Percentiles rank a stretch among this genome's conserved stretches.
These are phyloP conservation scores for Cosmia pyralina DNA, from an alignment of 2,888 invertebrate genomes.

Conservation along the genomic window DNA sequence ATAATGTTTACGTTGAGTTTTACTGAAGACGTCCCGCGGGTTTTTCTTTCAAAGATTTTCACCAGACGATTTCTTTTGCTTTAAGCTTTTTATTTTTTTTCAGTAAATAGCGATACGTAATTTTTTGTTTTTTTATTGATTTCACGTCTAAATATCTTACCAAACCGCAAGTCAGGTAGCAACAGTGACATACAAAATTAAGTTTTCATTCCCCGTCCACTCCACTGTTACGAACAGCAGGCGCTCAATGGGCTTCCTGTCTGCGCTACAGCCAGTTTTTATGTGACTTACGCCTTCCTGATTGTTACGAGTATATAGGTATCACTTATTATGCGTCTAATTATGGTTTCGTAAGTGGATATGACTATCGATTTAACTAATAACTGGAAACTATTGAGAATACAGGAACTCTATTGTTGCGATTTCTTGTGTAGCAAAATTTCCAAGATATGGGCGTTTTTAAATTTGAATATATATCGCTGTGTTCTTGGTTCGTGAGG, in stretches of 20 bases:
- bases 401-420: constrained; percentile 31
- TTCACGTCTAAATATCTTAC: background rate
- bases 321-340: constrained; percentile 54
- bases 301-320: constrained; percentile 56
- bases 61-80: background rate
- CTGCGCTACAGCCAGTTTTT: constrained; percentile 51
- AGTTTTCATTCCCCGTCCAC: constrained; percentile 47
- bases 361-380: constrained; percentile 43
- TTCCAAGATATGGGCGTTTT: constrained; percentile 29
- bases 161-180: constrained; percentile 18
- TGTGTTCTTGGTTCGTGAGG: constrained; percentile 52
- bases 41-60: constrained; percentile 6
- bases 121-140: background rate
- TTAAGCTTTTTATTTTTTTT: background rate
- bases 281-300: constrained; percentile 60
- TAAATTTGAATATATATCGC: constrained; percentile 36
- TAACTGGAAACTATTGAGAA: constrained; percentile 47
- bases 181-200: constrained; percentile 53
- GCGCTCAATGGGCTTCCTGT: constrained; percentile 59
- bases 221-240: constrained; percentile 44
- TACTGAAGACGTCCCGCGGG: background rate
- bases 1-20: constrained; percentile 12
- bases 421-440: constrained; percentile 9
- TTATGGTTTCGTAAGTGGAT: constrained; percentile 60
- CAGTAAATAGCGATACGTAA: background rate